These are phyloP conservation scores for Xenotilapia flavipinnis DNA, from an alignment of 2,113 vertebrate genomes.

Conservation along the genomic window DNA sequence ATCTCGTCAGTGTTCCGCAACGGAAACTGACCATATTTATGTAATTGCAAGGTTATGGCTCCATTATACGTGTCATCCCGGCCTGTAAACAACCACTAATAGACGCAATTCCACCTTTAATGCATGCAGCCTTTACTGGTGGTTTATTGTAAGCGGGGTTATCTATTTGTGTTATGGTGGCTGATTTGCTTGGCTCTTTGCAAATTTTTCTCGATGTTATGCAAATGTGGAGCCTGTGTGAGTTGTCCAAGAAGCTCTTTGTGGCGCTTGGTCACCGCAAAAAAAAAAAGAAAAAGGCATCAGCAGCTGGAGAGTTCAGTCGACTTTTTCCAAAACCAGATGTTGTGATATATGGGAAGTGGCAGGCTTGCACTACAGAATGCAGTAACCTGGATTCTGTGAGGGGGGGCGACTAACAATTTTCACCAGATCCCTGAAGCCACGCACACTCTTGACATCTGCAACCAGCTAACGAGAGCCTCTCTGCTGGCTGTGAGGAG, in stretches of 20 bases:
- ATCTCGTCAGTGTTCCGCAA: conserved; percentile 31
- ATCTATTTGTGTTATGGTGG: conserved; percentile 13
- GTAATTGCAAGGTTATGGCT: neutral
- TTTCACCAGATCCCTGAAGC: neutral
- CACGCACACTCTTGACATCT: neutral
- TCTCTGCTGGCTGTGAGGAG: neutral
- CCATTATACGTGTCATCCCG: neutral
- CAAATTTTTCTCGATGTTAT: too few relatives aligned
- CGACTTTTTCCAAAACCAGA: neutral
- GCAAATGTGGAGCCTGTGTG: too few relatives aligned
- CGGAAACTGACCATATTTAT: conserved; percentile 24
- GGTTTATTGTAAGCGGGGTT: conserved; percentile 1
- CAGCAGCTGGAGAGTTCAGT: neutral
- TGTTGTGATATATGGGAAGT: neutral
- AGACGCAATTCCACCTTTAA: conserved; percentile 4
- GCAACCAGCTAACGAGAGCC: neutral
- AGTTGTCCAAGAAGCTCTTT: too few relatives aligned
- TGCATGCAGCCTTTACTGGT: neutral
- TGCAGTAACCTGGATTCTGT: neutral
- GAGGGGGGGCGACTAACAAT: neutral
- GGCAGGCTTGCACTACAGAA: neutral
- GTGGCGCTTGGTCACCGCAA: too few relatives aligned
- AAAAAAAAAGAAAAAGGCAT: neutral
- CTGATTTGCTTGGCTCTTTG: conserved; percentile 5
- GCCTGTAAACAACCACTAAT: neutral